phyloP scores from a whole-genome alignment of 2,113 vertebrate species.

The Neodon shergylaensis region DNA sequence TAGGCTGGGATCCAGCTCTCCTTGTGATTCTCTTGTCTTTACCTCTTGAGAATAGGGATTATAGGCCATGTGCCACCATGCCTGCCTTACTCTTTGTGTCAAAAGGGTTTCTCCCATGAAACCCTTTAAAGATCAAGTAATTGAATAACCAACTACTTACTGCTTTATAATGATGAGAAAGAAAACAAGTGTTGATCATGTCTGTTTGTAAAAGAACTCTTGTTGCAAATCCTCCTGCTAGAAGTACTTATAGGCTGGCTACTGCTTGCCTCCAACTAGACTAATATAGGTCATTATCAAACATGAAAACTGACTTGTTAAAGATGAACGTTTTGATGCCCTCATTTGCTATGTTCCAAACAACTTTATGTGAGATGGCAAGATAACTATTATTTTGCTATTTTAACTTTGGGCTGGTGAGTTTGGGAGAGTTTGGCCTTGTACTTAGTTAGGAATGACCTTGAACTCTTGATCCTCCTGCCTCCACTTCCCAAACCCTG shows the following conservation, averaged over 20 bases:
- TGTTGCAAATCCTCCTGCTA: not conserved
- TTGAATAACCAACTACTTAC: not conserved
- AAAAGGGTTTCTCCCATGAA: not conserved
- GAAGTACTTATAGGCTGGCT: not conserved
- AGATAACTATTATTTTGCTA: not conserved
- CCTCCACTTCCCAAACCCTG: not conserved
- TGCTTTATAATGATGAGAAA: constrained; percentile 6
- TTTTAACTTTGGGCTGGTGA: not conserved
- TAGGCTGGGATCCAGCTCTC: not conserved
- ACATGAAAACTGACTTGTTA: not conserved
- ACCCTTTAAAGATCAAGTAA: not conserved
- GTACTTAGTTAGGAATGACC: not conserved
- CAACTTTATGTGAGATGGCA: not conserved
- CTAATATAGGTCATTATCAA: not conserved
- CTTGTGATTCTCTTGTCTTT: not conserved
- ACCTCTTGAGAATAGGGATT: not conserved
- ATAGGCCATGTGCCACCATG: not conserved
- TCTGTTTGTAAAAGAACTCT: not conserved
- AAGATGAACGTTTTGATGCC: not conserved
- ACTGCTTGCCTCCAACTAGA: not conserved
- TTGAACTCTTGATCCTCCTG: not conserved
- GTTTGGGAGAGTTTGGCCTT: not conserved
- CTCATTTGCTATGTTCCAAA: not conserved
- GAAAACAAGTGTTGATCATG: not conserved
- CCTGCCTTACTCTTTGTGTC: not conserved